Evolutionary conservation across 2,888 invertebrate genomes (phyloP), one percentile per base, ranked within the genome.

Genomic region (Hermaeophaga mercurialis): DNA sequence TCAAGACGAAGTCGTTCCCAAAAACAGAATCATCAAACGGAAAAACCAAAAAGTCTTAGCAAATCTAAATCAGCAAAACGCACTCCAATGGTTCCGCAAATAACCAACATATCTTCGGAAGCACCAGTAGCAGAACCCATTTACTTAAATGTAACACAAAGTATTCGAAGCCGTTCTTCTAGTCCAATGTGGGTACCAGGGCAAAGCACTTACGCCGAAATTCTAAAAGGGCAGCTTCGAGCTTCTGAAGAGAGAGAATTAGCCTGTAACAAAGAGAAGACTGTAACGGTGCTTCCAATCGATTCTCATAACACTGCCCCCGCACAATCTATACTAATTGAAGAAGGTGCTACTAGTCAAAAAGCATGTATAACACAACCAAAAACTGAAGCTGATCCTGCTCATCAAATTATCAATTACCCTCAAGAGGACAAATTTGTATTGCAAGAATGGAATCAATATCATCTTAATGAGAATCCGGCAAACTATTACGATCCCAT

Each of bases 151-250:
- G 52, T 62, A n/a, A 14, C 55, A 14, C 28, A 58, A 18, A 58
- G 31, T 52, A 64, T 72, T 6, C 76, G 82, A 39, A 73, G 76
- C n/a, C 80, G 87, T 64, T 87, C 87, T 0, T 82, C 83, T 36
- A 88, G 88, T 74, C 89, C 89, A 11, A 84, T 87, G 73, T 90
- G 90, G 90, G 74, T 80, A 36, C 87, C 86, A 2, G 89, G 88
- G 22, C 85, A 86, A 17, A 85, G 88, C 43, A 85, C 90, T 41
- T 92, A 91, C 75, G 90, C 92, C 43, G 90, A 90, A 77, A 87
- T 92, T 62, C 82, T 91, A 58, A 84, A 85, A 66, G 90, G 91
- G 6, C 74, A 80, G 70, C 76, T 53, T 14, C 77, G 34, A 39
- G 55, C 41, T 2, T 58, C 61, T 7, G 59, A 63, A 38, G 61